Conservation (phyloP, 1,140 invertebrate genomes). For the Ctenoplectra terminalis region DNA sequence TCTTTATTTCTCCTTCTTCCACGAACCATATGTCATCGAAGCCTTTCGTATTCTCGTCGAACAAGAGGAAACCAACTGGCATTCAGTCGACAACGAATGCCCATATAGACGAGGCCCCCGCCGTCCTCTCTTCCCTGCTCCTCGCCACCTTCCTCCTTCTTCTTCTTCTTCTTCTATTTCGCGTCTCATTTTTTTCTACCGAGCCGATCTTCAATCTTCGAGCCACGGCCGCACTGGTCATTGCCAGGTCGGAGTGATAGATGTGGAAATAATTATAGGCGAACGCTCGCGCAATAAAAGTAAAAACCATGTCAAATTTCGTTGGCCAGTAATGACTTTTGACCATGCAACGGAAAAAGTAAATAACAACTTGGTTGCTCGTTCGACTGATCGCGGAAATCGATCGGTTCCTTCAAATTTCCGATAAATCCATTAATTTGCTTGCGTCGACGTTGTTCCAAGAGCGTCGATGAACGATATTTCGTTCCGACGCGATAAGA, state of each 20-base stretch:
- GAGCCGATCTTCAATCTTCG: slow-evolving; percentile 79
- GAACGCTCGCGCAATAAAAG: slow-evolving; percentile 79
- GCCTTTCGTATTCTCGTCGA: slow-evolving; percentile 70
- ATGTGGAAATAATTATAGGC: slow-evolving; percentile 83
- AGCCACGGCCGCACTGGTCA: slow-evolving; percentile 64
- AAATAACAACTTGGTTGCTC: slow-evolving; percentile 32
- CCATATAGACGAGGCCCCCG: slow-evolving; percentile 64
- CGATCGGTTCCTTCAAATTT: background rate
- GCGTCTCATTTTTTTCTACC: slow-evolving; percentile 73
- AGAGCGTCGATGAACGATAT: too few relatives aligned
- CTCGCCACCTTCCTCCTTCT: background rate
- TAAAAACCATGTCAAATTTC: slow-evolving; percentile 82
- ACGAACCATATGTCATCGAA: slow-evolving; percentile 72
- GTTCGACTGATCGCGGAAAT: slow-evolving; percentile 38
- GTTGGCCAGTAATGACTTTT: slow-evolving; percentile 79
- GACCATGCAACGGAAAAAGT: slow-evolving; percentile 75
- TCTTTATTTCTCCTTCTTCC: slow-evolving; percentile 68
- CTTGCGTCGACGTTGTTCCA: too few relatives aligned
- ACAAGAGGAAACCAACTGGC: slow-evolving; percentile 69
- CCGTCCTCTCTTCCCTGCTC: background rate
- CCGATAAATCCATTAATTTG: background rate
- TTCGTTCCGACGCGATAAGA: too few relatives aligned
- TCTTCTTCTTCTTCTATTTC: slow-evolving; percentile 58
- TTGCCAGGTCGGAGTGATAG: slow-evolving; percentile 76
- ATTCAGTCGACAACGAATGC: slow-evolving; percentile 69